A percentile compares a stretch with the other conserved stretches of the same genome.
Evolutionary conservation across 2,113 vertebrate species (phyloP).

Genomic region (Panurus biarmicus): DNA sequence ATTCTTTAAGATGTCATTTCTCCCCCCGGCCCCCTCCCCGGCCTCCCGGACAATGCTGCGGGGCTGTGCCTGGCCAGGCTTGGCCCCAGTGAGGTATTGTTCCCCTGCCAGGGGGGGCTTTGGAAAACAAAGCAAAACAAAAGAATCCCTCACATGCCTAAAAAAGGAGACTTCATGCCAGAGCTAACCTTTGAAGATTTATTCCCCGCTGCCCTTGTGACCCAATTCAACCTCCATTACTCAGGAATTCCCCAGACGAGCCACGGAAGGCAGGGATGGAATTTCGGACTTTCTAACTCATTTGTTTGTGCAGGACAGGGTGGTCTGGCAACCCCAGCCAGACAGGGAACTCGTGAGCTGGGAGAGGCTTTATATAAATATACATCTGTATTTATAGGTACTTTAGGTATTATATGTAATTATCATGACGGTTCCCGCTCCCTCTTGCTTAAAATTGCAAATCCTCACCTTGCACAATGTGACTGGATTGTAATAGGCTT

Average conservation of each 20-base stretch:
- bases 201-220: constrained; percentile 65
- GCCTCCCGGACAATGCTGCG: background rate
- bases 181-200: constrained; percentile 67
- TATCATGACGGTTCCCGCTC: constrained; percentile 5
- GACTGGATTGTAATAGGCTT: constrained; percentile 27
- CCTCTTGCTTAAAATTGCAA: constrained; percentile 58
- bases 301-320: constrained; percentile 81
- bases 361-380: constrained; percentile 40
- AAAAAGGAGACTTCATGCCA: constrained; percentile 65
- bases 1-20: constrained; percentile 53
- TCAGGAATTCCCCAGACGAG: constrained; percentile 77
- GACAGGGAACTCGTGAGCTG: constrained; percentile 58
- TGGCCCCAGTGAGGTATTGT: constrained; percentile 38
- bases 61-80: constrained; percentile 29
- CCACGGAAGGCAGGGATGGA: constrained; percentile 73
- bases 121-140: constrained; percentile 60
- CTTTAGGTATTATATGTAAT: constrained; percentile 4
- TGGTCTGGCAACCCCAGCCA: constrained; percentile 74
- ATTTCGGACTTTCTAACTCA: constrained; percentile 78
- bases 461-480: constrained; percentile 56
- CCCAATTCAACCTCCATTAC: constrained; percentile 81
- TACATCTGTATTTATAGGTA: constrained; percentile 18
- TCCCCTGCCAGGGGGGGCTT: constrained; percentile 3
- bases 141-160: constrained; percentile 61
- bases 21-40: background rate